These are phyloP conservation scores for Girardinichthys multiradiatus DNA, from an alignment of 2,113 vertebrate genomes.

Conservation along the genomic window DNA sequence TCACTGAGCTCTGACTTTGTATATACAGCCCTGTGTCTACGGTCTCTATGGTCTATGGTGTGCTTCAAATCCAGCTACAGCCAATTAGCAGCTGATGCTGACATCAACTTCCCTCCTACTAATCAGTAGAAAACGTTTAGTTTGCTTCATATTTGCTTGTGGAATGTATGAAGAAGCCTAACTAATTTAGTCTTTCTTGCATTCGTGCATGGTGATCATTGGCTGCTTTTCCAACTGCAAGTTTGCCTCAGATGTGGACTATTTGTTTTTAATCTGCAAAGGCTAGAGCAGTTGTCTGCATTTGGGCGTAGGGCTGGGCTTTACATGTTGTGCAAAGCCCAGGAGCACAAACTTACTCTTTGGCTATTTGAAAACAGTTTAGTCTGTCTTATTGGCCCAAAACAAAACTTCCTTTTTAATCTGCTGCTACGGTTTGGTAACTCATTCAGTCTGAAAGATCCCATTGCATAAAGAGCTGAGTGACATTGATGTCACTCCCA, in stretches of 20 bases:
- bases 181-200: background rate
- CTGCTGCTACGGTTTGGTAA: background rate
- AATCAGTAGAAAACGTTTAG: background rate
- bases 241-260: slow-evolving; percentile 2
- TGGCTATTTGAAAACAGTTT: background rate
- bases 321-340: background rate
- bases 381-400: background rate
- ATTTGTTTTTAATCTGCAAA: background rate
- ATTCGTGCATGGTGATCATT: background rate
- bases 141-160: background rate
- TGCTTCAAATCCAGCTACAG: background rate
- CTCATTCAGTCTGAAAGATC: background rate
- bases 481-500: background rate
- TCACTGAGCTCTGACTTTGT: background rate
- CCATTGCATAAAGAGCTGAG: background rate
- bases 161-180: background rate
- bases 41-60: background rate
- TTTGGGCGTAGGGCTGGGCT: background rate
- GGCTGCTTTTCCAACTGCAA: slow-evolving; percentile 1
- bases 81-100: background rate
- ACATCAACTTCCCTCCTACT: background rate
- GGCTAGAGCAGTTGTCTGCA: too few relatives aligned
- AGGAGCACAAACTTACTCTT: too few relatives aligned
- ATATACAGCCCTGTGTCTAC: background rate
- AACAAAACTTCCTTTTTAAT: background rate